Base-by-base conservation (phyloP, 2,797 vertebrate species). In the Nyctalus aviator region DNA sequence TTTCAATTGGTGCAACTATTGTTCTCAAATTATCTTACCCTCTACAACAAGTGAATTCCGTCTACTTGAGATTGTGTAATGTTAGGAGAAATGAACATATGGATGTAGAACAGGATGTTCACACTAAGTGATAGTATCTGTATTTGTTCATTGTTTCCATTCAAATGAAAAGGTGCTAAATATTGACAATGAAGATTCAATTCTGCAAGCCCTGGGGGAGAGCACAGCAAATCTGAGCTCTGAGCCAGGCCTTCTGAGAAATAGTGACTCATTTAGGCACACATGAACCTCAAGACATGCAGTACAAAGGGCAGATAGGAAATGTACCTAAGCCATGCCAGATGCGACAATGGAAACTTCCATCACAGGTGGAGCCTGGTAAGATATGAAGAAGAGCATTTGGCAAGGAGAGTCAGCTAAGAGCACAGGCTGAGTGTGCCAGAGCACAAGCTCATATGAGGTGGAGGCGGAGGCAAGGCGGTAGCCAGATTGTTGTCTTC, bases 371-470 rank as follows among this genome's bases (percentile, higher is more conserved):
- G 50, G 59, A 69, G 41, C 2, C 5, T 50, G 77, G 32, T 23
- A 10, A 71, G 18, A 23, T 37, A 35, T 3, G 14, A 46, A 44
- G 64, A 62, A 69, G 9, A 44, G 25, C 15, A 4, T 8, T 9
- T 6, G 10, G 23, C n/a, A 12, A 23, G 5, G 25, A 12, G n/a
- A 10, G 17, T 11, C 15, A n/a, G 37, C 25, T 2, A 7, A 9
- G 86, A 2, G 8, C 27, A 11, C 23, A 8, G 93, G 4, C 5
- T 17, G 50, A 69, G n/a, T 9, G 6, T 14, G 9, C 27, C 13
- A 5, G 8, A 13, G 5, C 3, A 6, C 12, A 1, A 15, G 17
- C 27, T 18, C 5, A 4, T 1, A 2, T 2, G 44, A 32, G 13
- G 6, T 3, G 6, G 1, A 68, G 46, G 12, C 2, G 10, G 44